Conservation (phyloP, 2,113 vertebrate genomes). For the Pterocles orientalis region DNA sequence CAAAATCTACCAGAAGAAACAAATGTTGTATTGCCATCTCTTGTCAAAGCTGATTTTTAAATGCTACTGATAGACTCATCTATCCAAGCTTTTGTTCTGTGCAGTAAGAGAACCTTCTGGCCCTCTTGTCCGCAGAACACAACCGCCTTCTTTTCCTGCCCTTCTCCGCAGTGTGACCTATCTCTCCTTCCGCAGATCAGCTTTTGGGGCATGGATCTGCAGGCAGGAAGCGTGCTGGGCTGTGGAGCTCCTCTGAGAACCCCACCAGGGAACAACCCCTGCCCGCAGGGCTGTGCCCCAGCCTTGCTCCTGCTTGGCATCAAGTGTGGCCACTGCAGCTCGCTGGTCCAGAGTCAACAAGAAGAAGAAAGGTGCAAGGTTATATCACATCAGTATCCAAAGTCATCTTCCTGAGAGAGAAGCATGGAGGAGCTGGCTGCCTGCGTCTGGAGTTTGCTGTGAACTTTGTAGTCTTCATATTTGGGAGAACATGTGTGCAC, state of each 20-base stretch:
- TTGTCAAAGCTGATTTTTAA: slow-evolving; percentile 38
- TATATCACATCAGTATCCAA: neutral
- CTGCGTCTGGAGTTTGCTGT: neutral
- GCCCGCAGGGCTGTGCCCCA: neutral
- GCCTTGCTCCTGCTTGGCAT: neutral
- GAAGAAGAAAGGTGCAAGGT: neutral
- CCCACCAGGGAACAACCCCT: neutral
- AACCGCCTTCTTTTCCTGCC: neutral
- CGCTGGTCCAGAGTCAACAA: neutral
- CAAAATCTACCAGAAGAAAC: slow-evolving; percentile 56
- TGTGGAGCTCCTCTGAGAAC: neutral
- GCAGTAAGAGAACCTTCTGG: neutral
- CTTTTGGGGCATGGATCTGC: fast-evolving
- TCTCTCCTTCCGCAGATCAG: fast-evolving
- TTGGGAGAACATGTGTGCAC: neutral
- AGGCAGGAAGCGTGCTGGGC: neutral
- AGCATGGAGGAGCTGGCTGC: neutral
- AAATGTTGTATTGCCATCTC: slow-evolving; percentile 48
- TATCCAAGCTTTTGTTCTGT: neutral
- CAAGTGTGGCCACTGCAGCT: neutral
- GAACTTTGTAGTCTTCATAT: neutral
- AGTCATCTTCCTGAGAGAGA: neutral
- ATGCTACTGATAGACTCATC: slow-evolving; percentile 17
- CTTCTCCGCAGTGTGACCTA: neutral
- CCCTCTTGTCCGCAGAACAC: neutral